Evolutionary conservation across 2,797 vertebrate species (phyloP).

Genomic region (Antennarius maculatus): DNA sequence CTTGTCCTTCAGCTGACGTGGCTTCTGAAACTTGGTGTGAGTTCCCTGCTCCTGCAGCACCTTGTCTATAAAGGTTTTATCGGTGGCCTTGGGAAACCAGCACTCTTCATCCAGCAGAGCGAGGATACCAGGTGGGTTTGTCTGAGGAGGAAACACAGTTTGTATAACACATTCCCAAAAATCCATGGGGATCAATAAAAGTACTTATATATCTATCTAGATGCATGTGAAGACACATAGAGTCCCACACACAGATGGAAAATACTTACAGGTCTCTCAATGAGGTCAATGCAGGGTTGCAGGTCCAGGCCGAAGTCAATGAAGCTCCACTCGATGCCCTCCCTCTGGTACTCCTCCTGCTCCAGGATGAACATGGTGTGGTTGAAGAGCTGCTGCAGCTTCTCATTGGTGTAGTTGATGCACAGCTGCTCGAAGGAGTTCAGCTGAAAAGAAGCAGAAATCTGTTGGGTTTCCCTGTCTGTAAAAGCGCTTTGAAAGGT

Average conservation of each 20-base stretch:
- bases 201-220: neutral
- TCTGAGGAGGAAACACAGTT: conserved; percentile 75
- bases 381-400: conserved; percentile 98
- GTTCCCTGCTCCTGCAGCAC: conserved; percentile 96
- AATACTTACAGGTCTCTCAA: conserved; percentile 90
- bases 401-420: conserved; percentile 99
- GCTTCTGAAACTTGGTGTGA: conserved; percentile 97
- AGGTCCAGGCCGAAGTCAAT: conserved; percentile 98
- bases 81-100: conserved; percentile 99
- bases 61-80: conserved; percentile 98
- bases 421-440: conserved; percentile 98
- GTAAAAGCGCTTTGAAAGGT: no score
- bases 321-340: conserved; percentile 99
- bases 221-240: neutral
- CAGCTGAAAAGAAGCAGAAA: conserved; percentile 66
- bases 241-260: neutral
- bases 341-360: conserved; percentile 98
- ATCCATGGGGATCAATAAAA: neutral
- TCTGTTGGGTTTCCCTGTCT: neutral
- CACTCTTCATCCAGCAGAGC: conserved; percentile 97
- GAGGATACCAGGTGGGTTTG: conserved; percentile 93
- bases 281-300: conserved; percentile 98
- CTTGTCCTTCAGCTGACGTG: conserved; percentile 97
- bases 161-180: neutral
- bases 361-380: conserved; percentile 99